Conservation (phyloP, 2,113 vertebrate species). For the Dendrocopos noguchii region DNA sequence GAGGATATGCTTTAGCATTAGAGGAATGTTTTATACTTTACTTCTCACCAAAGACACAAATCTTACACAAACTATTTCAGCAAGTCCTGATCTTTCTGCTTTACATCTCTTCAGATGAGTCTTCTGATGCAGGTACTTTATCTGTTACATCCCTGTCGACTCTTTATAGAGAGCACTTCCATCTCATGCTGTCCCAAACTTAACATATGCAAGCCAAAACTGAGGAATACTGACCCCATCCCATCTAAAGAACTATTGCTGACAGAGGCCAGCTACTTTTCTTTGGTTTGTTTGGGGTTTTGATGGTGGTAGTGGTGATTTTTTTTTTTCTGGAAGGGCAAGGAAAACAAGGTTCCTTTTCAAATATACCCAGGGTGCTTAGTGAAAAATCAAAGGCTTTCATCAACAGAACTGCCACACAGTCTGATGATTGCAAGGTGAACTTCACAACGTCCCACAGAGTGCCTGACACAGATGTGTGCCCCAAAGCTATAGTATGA, state of each 20-base stretch:
- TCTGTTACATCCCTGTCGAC: not conserved
- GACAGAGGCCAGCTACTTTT: not conserved
- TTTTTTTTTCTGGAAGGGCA: not conserved
- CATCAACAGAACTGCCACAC: not conserved
- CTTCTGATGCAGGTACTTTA: not conserved
- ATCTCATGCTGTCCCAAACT: not conserved
- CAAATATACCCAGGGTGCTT: not conserved
- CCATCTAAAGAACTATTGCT: not conserved
- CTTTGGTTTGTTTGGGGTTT: not conserved
- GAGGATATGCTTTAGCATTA: not conserved
- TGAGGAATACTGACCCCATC: accelerated
- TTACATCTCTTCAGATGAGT: not conserved
- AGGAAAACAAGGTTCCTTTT: not conserved
- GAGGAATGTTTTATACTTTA: not conserved
- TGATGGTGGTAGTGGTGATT: not conserved
- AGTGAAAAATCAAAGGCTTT: not conserved
- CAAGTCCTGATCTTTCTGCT: not conserved
- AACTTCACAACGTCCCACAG: not conserved
- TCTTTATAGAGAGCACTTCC: not conserved
- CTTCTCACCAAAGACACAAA: not conserved
- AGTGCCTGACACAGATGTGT: not conserved
- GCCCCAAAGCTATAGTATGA: not conserved
- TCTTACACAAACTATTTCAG: not conserved
- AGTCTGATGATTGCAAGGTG: accelerated
- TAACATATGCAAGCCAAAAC: not conserved